Conservation (phyloP, 2,888 invertebrate species). For the Prostheceraeus crozeri region DNA sequence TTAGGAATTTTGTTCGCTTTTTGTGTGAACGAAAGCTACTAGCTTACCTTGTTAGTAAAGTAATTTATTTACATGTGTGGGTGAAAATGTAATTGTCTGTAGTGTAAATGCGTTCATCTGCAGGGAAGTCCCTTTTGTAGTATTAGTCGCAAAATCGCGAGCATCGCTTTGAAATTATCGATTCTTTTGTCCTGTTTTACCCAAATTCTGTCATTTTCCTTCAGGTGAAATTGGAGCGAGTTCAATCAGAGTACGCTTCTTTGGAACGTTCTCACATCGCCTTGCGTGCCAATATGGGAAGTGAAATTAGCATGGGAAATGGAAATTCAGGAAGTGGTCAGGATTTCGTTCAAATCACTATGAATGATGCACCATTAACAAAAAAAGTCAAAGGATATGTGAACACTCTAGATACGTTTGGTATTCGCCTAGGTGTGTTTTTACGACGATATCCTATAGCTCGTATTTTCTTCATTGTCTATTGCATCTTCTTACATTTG, state of each 20-base stretch:
- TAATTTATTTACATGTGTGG: too few species aligned
- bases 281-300: background rate
- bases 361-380: constrained; percentile 57
- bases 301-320: background rate
- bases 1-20: too few species aligned
- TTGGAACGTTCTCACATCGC: background rate
- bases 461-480: constrained; percentile 72
- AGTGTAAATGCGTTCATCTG: too few species aligned
- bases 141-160: too few species aligned
- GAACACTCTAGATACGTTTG: constrained; percentile 67
- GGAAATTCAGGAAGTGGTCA: too few species aligned
- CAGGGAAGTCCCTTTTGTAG: too few species aligned
- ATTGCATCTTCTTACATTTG: constrained; percentile 72
- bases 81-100: too few species aligned
- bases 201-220: background rate
- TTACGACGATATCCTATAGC: constrained; percentile 73
- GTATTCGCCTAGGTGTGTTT: constrained; percentile 71
- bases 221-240: constrained; percentile 6
- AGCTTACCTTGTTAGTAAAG: too few species aligned
- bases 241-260: background rate
- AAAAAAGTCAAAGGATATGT: constrained; percentile 70
- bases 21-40: too few species aligned
- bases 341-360: constrained; percentile 6
- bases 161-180: too few species aligned
- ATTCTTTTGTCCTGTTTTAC: too few species aligned